Evolutionary conservation across 1,140 invertebrate species (phyloP).

Genomic region (Diuraphis noxia): DNA sequence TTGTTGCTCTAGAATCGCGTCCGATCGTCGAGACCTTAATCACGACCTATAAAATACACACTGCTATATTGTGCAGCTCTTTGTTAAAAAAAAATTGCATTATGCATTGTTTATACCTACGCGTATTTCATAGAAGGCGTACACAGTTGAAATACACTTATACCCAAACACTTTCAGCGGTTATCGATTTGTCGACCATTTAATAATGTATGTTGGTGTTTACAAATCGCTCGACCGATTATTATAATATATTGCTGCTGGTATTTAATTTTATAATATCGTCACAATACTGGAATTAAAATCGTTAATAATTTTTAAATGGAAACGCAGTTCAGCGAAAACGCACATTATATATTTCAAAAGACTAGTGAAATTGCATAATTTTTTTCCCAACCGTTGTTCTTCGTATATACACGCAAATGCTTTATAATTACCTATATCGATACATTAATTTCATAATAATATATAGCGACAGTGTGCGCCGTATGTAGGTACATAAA

Average conservation of each 20-base stretch:
- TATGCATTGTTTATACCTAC: background rate
- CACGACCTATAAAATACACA: background rate
- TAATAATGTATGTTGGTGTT: background rate
- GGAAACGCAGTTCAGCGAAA: background rate
- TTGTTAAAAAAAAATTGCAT: background rate
- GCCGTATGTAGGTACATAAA: background rate
- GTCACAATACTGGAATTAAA: background rate
- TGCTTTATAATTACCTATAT: background rate
- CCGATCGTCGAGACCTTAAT: background rate
- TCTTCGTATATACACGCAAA: background rate
- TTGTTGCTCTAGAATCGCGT: background rate
- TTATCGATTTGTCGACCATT: background rate
- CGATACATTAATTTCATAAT: constrained; percentile 4
- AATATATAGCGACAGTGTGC: background rate
- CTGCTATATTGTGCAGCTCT: background rate
- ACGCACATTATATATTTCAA: background rate
- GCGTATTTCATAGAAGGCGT: background rate
- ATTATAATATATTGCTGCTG: background rate
- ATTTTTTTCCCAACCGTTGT: background rate
- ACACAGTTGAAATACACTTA: background rate
- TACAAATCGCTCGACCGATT: background rate
- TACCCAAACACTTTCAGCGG: background rate
- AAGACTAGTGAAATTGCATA: background rate
- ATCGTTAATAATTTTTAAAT: background rate
- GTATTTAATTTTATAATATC: background rate